Conservation (phyloP, 1,140 invertebrate genomes). For the Caenorhabditis latens region DNA sequence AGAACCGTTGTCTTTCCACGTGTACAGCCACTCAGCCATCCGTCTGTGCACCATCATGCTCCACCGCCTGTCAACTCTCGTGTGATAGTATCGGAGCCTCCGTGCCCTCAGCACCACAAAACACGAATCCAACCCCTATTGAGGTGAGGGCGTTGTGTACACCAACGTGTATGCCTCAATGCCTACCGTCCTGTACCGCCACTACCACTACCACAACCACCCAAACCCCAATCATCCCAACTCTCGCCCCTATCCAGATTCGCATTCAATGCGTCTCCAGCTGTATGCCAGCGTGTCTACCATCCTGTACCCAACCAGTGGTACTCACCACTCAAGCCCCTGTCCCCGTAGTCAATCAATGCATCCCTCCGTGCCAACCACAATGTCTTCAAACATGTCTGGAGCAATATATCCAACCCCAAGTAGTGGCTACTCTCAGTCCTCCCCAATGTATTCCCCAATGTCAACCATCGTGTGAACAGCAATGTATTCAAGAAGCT, state of each 20-base stretch:
- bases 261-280: conserved; percentile 4
- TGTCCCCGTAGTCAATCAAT: conserved; percentile 29
- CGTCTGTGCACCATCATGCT: conserved; percentile 50
- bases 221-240: conserved; percentile 10
- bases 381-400: conserved; percentile 38
- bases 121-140: conserved; percentile 20
- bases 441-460: conserved; percentile 6
- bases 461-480: conserved; percentile 43
- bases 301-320: conserved; percentile 48
- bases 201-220: conserved; percentile 56
- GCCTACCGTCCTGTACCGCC: conserved; percentile 42
- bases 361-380: conserved; percentile 29
- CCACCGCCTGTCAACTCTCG: conserved; percentile 41
- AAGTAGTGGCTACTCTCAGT: not conserved
- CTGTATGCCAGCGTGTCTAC: conserved; percentile 58
- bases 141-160: conserved; percentile 46
- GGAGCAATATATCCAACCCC: conserved; percentile 18
- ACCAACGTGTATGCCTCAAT: conserved; percentile 49
- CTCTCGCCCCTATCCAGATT: conserved; percentile 18
- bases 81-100: conserved; percentile 26
- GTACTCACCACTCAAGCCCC: conserved; percentile 34
- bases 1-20: conserved; percentile 53
- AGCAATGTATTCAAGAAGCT: conserved; percentile 21
- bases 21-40: conserved; percentile 37
- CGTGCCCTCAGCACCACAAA: not conserved